Base-by-base conservation (phyloP, 2,888 invertebrate genomes). In the Pachymerium ferrugineum region DNA sequence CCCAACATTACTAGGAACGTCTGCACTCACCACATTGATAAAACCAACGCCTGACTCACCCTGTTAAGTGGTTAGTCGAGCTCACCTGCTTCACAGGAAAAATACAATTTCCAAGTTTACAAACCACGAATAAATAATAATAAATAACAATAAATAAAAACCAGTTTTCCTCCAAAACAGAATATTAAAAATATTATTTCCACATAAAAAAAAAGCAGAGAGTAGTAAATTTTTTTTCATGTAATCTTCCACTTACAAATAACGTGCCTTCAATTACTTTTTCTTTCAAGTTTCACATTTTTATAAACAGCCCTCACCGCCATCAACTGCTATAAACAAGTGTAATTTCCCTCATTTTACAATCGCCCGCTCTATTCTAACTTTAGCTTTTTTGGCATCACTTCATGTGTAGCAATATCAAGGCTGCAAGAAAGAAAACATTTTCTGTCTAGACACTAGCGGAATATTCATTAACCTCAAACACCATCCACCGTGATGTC, bases 341-440 rank as follows among this genome's bases (percentile, higher is more conserved):
- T 54, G 54, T 54, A 54, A 54, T 54, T 54, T 54, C 54, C 54
- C 54, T 54, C 54, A 54, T 54, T 54, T 54, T 54, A 54, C 54
- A 54, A 54, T 54, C 54, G 54, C 54, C 54, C 28, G 54, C 54
- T 54, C 54, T 54, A 54, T 54, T 54, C 54, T 54, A 54, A 54
- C 54, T 54, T 54, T 54, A 54, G 54, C 54, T 54, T 54, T n/a
- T 25, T 54, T 54, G 54, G 54, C 54, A 54, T 54, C 54, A 25
- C 54, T 54, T 54, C 54, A 25, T 54, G 54, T 54, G 25, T 14
- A 54, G 54, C 54, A 54, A 47, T 47, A 47, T 47, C 47, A 47
- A 47, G 47, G 47, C 47, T 47, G 47, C 47, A 16, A 5, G 47
- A 47, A 47, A 47, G 47, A 47, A 47, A 47, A 54, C 54, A 54